Base-by-base conservation (phyloP, 2,888 invertebrate genomes). In the Amblyteles armatorius region DNA sequence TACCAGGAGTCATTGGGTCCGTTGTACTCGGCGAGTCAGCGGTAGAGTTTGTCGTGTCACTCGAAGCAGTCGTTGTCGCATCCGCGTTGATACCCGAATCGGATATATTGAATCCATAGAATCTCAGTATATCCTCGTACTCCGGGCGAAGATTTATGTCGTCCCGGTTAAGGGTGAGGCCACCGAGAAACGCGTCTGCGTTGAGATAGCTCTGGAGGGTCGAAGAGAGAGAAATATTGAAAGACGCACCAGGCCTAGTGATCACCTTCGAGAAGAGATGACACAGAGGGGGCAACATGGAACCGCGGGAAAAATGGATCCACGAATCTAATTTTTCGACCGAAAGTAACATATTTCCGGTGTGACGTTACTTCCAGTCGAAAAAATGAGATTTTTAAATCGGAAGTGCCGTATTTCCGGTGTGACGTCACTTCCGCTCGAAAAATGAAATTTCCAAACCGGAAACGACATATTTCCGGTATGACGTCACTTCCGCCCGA, bases 181-280 rank as follows among this genome's bases (percentile, higher is more conserved):
- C 98, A 16, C 97, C 97, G 2, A 98, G 94, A 87, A 97, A 97
- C 55, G 97, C 97, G 91, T 98, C 97, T 22, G 97, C 96, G 83
- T 97, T 97, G 90, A 98, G 97, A 92, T 98, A 98, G 72, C 97
- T 97, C 98, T 93, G 97, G n/a, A 88, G 85, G 74, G 69, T 69
- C 0, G 50, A 48, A 65, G 44, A 87, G 80, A 68, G 4, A 77
- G 80, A 63, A n/a, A 26, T 16, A 7, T 67, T 77, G 40, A 55
- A 69, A 57, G n/a, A 19, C 5, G 3, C 13, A 7, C 40, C 40
- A 40, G 11, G 40, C 40, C 9, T 5, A 40, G 11, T 11, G 7
- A 40, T 40, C 40, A 40, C 1, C 2, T 40, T 40, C 2, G 40
- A 40, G 40, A 40, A 40, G 40, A 40, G 40, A 40, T 11, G 9